Evolutionary conservation across 2,797 vertebrate genomes (phyloP), one percentile per base, ranked within the genome.

Genomic region (Gymnoscopelus microlampas): DNA sequence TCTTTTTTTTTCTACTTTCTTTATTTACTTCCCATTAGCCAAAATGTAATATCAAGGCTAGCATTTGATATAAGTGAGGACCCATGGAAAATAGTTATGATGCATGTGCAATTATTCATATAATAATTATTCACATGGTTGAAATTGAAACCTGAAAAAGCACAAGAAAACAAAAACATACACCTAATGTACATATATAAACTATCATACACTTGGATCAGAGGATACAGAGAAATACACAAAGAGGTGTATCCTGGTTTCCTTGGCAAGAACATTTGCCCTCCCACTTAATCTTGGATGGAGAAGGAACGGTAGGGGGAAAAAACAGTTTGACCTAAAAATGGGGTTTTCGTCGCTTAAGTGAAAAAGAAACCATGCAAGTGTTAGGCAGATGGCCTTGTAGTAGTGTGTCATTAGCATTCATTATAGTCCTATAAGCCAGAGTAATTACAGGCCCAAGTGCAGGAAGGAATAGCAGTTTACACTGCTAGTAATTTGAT

Each of bases 401-500:
- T 88, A 89, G 89, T 87, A 64, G 85, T 89, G 90, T 89, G 86
- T 92, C 91, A 95, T 95, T 94, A 94, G 91, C 92, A 94, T 94
- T 94, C 93, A 95, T 94, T 93, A 93, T 90, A 92, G 88, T 88
- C 87, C 84, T 92, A 92, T 92, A 93, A 93, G 89, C 92, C 86
- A 90, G 85, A 92, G 94, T 93, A 94, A 95, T 94, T 95, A 94
- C 91, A 93, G 93, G 89, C 90, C 85, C 90, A 90, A 92, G 91
- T 92, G 93, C 92, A 93, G 86, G 85, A 86, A 94, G 90, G 88
- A 94, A 94, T 91, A 89, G 88, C 91, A 93, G 92, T 94, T 94
- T 94, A 95, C 93, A 94, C 90, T 93, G 92, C 89, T 90, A 91
- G 90, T 93, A 94, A 95, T 94, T 94, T 94, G 94, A 95, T 95